Base-by-base conservation (phyloP, 2,888 invertebrate species). In the Dicyrtoma fusca region DNA sequence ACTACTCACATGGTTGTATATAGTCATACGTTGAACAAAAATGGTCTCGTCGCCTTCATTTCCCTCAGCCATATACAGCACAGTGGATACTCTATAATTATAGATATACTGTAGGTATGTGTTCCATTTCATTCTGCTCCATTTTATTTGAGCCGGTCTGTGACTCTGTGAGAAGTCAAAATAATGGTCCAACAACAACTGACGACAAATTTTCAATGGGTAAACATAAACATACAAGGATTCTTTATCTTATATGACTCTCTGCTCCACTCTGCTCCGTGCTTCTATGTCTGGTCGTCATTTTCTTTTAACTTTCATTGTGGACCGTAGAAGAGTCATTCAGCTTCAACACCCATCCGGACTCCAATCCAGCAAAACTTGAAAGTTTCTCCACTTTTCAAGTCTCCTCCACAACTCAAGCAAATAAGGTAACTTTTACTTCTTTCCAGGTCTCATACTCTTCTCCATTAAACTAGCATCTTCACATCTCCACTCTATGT, bases 311-410 rank as follows among this genome's bases (percentile, higher is more conserved):
- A 44, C 19, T 17, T 59, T 17, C 47, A 65, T 8, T 42, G n/a
- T 49, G 25, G 14, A 26, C 34, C n/a, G 6, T 6, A 65, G 65
- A 14, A 17, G 26, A 26, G 51, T 51, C 65, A 64, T 51, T 65
- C 47, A 49, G 26, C 65, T 65, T 65, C 51, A 65, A 65, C 65
- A 65, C 65, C 65, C 47, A 65, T 25, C 51, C 26, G 5, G 23
- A 25, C 59, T 3, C 0, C 25, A 51, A 65, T 49, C 51, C 51
- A 26, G 26, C 51, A 65, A 65, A 34, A 65, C 26, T 65, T 51
- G 51, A 64, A 65, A 65, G 25, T 65, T 65, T 61, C 21, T 26
- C 44, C 42, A n/a, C n/a, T 26, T 34, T 26, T 17, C 44, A 42
- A 34, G n/a, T 34, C n/a, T 34, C 26, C n/a, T 6, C 25, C 57